Base-by-base conservation (phyloP, 1,140 invertebrate species). In the Micrasema minimum region DNA sequence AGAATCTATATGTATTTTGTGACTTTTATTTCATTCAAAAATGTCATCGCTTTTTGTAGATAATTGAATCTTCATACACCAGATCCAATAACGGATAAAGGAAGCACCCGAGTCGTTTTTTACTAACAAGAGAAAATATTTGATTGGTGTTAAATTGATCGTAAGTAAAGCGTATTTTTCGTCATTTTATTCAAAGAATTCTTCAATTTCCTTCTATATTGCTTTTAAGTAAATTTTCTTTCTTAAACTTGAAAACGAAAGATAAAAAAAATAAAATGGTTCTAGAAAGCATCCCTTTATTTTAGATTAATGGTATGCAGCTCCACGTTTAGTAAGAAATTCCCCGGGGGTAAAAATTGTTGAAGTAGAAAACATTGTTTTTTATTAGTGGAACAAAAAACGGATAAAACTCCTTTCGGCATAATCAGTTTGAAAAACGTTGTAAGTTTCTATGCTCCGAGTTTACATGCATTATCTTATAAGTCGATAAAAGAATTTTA, bases 301-400 rank as follows among this genome's bases (percentile, higher is more conserved):
- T 41, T 14, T 59, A 41, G 37, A 59, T 59, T 59, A 59, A 59
- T 59, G 37, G 35, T 59, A 59, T 59, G 55, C 55, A 59, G 18
- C 35, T n/a, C 22, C 35, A 59, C 55, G 55, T 41, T 41, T 59
- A 35, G 0, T 14, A 12, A 11, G 18, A 20, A 18, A 11, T 22
- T 59, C 18, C 35, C 18, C 18, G 35, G 55, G 35, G 14, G 38
- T 14, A 16, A 41, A 31, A 31, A 14, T 22, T 35, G 37, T 59
- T 59, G 14, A 59, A 59, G 55, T 59, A 16, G 35, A 59, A 59
- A 59, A 41, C 55, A 59, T 59, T 41, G 55, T 35, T 59, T 59
- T 59, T 59, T 59, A 59, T 59, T 59, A 59, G 31, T 38, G 5
- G 55, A 38, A 22, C 20, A 59, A 38, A 59, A 59, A 59, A 38